Conservation (phyloP, 2,797 vertebrate species). For the Avahi laniger region DNA sequence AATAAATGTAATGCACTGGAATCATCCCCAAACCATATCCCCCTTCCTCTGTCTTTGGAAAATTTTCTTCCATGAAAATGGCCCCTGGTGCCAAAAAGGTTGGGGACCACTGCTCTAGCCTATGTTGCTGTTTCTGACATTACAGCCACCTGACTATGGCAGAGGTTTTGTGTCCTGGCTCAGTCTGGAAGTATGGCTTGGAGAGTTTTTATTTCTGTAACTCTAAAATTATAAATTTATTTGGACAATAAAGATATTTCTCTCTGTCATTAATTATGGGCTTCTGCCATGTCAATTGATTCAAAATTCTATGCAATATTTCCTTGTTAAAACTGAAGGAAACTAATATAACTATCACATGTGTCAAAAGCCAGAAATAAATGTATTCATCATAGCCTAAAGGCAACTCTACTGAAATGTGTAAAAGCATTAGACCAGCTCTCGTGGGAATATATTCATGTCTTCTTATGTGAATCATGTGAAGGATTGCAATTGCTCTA, state of each 20-base stretch:
- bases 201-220: background rate
- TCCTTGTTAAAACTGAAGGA: background rate
- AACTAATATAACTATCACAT: background rate
- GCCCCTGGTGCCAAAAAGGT: no score
- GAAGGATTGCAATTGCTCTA: background rate
- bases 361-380: conserved; percentile 43
- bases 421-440: background rate
- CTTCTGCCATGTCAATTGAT: background rate
- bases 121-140: background rate
- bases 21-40: no score
- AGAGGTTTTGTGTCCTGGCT: background rate
- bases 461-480: background rate
- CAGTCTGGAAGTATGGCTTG: background rate
- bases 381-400: background rate
- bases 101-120: background rate
- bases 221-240: conserved; percentile 26
- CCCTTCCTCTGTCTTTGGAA: no score
- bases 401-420: background rate
- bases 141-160: background rate
- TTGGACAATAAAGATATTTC: background rate
- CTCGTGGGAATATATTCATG: background rate
- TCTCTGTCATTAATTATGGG: background rate
- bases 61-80: no score
- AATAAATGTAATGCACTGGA: no score
- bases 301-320: background rate